Evolutionary conservation across 2,888 invertebrate species (phyloP), one percentile per base, ranked within the genome.

Genomic region (Amaurobius ferox): DNA sequence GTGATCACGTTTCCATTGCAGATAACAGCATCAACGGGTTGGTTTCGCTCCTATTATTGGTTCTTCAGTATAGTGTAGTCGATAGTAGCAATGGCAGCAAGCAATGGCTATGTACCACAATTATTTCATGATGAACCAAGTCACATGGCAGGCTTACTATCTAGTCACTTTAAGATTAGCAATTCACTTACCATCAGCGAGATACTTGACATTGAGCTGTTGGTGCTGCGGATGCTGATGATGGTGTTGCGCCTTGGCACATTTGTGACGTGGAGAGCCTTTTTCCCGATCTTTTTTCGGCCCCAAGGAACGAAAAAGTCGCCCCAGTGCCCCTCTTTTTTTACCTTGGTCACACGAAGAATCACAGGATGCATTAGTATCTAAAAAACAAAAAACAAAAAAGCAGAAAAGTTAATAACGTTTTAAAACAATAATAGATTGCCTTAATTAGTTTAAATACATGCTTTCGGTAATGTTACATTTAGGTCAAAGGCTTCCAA

Each of bases 281-380:
- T 87, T 87, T 29, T 87, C 80, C n/a, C 79, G 70, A 48, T 87
- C 87, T 39, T 88, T 88, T 61, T 86, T 88, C n/a, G 77, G 78
- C 7, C 88, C 88, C 30, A 88, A 62, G 61, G 86, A 86, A 13
- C 86, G 77, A 44, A 88, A 88, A 32, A 88, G 78, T 19, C 83
- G 79, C 6, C 88, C 80, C 23, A 88, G 40, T 28, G 85, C 70
- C 0, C 88, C 88, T 9, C 73, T 35, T 70, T 87, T 87, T 76
- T 87, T 87, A 55, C 39, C 71, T 11, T 80, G 81, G 26, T 87
- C 87, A 9, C 64, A 71, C 0, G 79, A 67, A 30, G 39, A 39
- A 66, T 66, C 66, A 30, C 32, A 32, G 7, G 66, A 29, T 16
- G 64, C 19, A 7, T 23, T 23, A n/a, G 32, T 19, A 66, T 66